These are phyloP conservation scores for Nannoperca australis DNA, from an alignment of 2,797 vertebrate genomes.

Conservation along the genomic window DNA sequence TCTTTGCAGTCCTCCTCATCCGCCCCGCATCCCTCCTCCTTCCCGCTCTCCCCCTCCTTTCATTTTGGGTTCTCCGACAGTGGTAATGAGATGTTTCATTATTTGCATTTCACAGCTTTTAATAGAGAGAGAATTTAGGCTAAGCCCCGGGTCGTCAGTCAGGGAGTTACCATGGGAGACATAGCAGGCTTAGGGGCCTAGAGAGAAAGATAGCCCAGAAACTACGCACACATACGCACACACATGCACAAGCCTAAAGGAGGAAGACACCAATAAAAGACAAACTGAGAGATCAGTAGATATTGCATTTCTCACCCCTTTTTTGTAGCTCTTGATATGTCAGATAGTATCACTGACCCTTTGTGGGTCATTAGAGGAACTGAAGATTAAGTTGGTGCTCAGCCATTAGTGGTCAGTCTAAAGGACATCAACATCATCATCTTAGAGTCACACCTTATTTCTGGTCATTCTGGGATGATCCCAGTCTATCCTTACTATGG, in stretches of 20 bases:
- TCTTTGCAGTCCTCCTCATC: slow-evolving; percentile 48
- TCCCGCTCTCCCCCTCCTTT: slow-evolving; percentile 55
- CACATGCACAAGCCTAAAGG: slow-evolving; percentile 25
- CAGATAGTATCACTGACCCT: slow-evolving; percentile 4
- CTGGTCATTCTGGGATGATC: slow-evolving; percentile 67
- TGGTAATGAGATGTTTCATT: slow-evolving; percentile 90
- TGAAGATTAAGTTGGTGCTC: slow-evolving; percentile 23
- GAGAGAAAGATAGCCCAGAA: slow-evolving; percentile 83
- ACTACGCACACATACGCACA: slow-evolving; percentile 47
- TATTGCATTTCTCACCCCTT: neutral
- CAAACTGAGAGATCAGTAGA: slow-evolving; percentile 18
- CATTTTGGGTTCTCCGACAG: slow-evolving; percentile 82
- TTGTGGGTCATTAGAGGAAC: slow-evolving; percentile 22
- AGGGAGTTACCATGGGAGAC: slow-evolving; percentile 86
- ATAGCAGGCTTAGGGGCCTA: slow-evolving; percentile 79
- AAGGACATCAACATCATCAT: slow-evolving; percentile 13
- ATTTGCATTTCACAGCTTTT: slow-evolving; percentile 90
- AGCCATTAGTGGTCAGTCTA: slow-evolving; percentile 3
- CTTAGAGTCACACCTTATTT: slow-evolving; percentile 42
- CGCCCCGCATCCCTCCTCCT: slow-evolving; percentile 20
- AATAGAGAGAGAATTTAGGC: slow-evolving; percentile 89
- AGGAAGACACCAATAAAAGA: slow-evolving; percentile 28
- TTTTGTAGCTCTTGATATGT: neutral
- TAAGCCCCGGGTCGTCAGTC: slow-evolving; percentile 87
- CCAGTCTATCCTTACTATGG: slow-evolving; percentile 50